These are phyloP conservation scores for Archegozetes longisetosus DNA, from an alignment of 1,140 invertebrate species.

Conservation along the genomic window DNA sequence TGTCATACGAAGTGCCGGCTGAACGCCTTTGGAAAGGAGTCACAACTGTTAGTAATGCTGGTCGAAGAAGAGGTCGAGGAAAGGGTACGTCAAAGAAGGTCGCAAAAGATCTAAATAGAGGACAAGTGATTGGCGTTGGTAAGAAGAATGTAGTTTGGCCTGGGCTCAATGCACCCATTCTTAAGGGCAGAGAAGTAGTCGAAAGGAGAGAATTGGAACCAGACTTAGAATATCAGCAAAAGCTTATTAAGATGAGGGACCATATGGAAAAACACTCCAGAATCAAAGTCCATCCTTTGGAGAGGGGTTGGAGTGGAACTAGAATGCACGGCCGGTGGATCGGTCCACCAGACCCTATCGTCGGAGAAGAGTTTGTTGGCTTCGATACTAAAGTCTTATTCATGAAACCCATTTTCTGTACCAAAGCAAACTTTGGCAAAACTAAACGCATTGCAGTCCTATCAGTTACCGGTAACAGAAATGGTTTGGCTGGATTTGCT, in stretches of 20 bases:
- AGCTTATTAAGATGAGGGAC: constrained; percentile 51
- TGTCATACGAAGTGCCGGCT: too few relatives aligned
- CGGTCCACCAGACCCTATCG: constrained; percentile 67
- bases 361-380: constrained; percentile 60
- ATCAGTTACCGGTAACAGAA: constrained; percentile 70
- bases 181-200: constrained; percentile 56
- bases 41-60: constrained; percentile 86
- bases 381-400: constrained; percentile 77
- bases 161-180: constrained; percentile 65
- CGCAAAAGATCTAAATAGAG: constrained; percentile 69
- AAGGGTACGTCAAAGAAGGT: constrained; percentile 52
- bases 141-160: constrained; percentile 72
- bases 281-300: constrained; percentile 51
- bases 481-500: constrained; percentile 53
- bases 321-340: constrained; percentile 64
- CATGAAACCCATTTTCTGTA: constrained; percentile 55
- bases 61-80: constrained; percentile 81
- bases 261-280: constrained; percentile 42
- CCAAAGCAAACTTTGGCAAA: constrained; percentile 70
- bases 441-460: constrained; percentile 45
- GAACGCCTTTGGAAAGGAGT: constrained; percentile 83
- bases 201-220: constrained; percentile 48
- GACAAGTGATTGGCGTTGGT: constrained; percentile 73
- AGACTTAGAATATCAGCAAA: constrained; percentile 50
- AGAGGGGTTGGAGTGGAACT: constrained; percentile 72